A percentile compares a stretch with the other conserved stretches of the same genome.
These are phyloP conservation scores for Tipula unca DNA, from an alignment of 2,888 invertebrate genomes.

Conservation along the genomic window DNA sequence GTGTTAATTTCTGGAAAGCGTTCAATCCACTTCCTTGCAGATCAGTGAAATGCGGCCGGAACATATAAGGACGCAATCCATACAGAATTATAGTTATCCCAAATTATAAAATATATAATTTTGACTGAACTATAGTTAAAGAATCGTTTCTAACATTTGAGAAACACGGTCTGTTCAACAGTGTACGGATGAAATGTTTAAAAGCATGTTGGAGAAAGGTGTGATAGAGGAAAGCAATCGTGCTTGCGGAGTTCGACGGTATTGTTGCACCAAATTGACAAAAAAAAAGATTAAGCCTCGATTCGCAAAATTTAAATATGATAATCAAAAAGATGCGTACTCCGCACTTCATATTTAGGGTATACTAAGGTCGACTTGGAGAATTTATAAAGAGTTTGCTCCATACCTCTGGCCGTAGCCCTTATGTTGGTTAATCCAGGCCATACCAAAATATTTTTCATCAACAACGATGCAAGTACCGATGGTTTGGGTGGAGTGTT, in stretches of 20 bases:
- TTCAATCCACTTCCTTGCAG: background rate
- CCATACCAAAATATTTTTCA: background rate
- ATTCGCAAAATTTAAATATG: background rate
- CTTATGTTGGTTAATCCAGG: background rate
- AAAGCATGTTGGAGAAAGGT: constrained; percentile 27
- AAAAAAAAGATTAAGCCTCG: background rate
- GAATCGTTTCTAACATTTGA: background rate
- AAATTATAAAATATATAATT: no score
- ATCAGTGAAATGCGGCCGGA: no score
- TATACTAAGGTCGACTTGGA: background rate
- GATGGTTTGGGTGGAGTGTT: background rate
- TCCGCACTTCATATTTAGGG: constrained; percentile 18
- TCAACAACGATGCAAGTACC: background rate
- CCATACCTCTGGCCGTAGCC: background rate
- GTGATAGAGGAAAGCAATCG: no score
- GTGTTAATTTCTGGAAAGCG: background rate
- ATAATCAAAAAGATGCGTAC: constrained; percentile 25
- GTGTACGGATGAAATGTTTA: constrained; percentile 26
- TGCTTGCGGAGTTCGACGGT: no score
- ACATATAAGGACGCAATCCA: background rate
- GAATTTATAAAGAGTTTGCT: background rate
- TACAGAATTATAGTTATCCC: background rate
- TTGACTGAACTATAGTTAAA: no score
- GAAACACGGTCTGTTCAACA: constrained; percentile 22
- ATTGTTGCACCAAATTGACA: no score